Conservation (phyloP, 1,140 invertebrate species). For the Macrosteles quadrilineatus region DNA sequence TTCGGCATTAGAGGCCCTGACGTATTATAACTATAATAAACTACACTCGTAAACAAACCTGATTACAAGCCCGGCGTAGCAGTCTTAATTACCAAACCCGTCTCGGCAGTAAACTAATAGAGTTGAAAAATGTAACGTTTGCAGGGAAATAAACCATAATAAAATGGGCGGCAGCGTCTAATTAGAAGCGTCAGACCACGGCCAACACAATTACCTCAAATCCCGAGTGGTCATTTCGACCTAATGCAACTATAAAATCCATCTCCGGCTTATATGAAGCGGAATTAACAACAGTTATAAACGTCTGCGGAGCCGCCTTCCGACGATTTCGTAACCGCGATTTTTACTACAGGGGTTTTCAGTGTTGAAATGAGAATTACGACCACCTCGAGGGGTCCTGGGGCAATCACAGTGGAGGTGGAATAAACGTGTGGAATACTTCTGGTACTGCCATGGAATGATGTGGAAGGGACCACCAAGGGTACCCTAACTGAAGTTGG, state of each 20-base stretch:
- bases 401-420: too few species aligned
- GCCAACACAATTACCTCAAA: not conserved
- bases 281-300: not conserved
- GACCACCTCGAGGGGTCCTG: too few species aligned
- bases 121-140: slow-evolving; percentile 5
- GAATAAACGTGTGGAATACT: too few species aligned
- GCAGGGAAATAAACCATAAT: not conserved
- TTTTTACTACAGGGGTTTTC: not conserved
- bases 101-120: slow-evolving; percentile 11
- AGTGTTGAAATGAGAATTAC: slow-evolving; percentile 4
- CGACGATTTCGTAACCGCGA: not conserved
- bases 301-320: not conserved
- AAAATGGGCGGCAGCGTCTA: slow-evolving; percentile 8
- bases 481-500: too few species aligned
- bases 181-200: not conserved
- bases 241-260: slow-evolving; percentile 5
- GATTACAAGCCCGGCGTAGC: not conserved
- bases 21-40: too few species aligned
- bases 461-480: too few species aligned
- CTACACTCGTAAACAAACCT: too few species aligned
- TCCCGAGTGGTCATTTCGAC: not conserved
- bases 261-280: not conserved
- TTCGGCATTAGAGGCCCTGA: too few species aligned
- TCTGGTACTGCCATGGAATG: too few species aligned
- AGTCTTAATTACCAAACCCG: slow-evolving; percentile 8